Conservation (phyloP, 2,113 vertebrate genomes). For the Lepus europaeus region DNA sequence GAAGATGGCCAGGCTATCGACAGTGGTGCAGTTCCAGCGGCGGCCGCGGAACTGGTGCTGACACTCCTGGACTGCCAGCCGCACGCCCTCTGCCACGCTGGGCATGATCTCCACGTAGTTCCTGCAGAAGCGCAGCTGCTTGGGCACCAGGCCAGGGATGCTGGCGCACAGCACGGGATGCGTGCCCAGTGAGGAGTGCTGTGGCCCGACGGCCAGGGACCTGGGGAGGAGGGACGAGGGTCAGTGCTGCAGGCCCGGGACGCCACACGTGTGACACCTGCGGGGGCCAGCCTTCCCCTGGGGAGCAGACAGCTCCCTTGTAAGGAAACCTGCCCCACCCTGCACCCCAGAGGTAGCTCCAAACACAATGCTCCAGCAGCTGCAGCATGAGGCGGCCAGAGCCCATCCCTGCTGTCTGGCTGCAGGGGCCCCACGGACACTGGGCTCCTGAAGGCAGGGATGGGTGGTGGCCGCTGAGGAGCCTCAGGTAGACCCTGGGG, state of each 20-base stretch:
- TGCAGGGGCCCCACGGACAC: fast-evolving
- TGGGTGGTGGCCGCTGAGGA: not conserved
- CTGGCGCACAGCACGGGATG: constrained; percentile 96
- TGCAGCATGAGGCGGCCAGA: not conserved
- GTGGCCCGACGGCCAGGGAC: constrained; percentile 96
- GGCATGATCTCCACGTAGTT: constrained; percentile 99
- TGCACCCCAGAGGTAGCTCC: not conserved
- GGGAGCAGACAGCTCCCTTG: not conserved
- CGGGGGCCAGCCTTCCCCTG: not conserved
- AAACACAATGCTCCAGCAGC: not conserved
- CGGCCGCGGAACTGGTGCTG: constrained; percentile 98
- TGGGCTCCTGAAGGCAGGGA: not conserved
- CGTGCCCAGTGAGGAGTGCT: constrained; percentile 94
- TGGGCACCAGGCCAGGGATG: constrained; percentile 97
- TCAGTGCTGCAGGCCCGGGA: not conserved
- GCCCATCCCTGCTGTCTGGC: too few relatives aligned
- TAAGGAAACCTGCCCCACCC: not conserved
- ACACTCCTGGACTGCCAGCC: constrained; percentile 97
- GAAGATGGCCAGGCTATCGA: constrained; percentile 97
- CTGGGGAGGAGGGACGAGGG: constrained; percentile 82
- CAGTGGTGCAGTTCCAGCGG: constrained; percentile 98
- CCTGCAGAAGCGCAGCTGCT: constrained; percentile 97
- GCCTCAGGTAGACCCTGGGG: not conserved
- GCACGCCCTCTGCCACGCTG: constrained; percentile 96
- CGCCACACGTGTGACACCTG: too few relatives aligned